Evolutionary conservation across 2,113 vertebrate genomes (phyloP).

Genomic region (Strigops habroptila): DNA sequence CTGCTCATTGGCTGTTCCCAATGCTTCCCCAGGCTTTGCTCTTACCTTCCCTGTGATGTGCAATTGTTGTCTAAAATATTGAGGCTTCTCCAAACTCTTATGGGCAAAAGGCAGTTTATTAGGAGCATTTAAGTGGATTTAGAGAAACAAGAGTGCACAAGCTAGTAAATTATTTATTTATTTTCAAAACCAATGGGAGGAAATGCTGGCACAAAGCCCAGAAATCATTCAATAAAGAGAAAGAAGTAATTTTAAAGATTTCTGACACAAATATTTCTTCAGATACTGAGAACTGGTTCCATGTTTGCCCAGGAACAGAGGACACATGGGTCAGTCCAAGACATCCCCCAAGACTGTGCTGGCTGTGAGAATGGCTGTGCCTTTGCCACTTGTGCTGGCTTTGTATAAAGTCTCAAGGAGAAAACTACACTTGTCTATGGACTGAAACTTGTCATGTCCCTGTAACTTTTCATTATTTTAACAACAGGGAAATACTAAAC

Average conservation of each 20-base stretch:
- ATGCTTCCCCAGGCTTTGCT: neutral
- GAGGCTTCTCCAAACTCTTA: neutral
- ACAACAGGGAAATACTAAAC: neutral
- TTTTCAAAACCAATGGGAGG: neutral
- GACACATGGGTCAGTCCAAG: neutral
- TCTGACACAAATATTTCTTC: neutral
- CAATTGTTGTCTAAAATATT: neutral
- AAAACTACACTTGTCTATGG: neutral
- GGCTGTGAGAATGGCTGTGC: neutral
- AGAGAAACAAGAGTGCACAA: neutral
- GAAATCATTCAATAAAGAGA: neutral
- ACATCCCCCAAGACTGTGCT: neutral
- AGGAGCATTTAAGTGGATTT: neutral
- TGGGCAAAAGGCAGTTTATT: neutral
- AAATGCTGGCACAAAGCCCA: neutral
- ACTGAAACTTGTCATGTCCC: neutral
- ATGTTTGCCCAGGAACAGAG: neutral
- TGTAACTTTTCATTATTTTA: neutral
- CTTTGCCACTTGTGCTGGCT: neutral
- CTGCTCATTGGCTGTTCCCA: neutral
- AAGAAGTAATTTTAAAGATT: neutral
- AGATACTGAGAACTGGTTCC: neutral
- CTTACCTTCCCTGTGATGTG: neutral
- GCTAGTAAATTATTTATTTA: neutral
- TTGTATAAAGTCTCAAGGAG: neutral